phyloP scores from a whole-genome alignment of 2,797 vertebrate species.

The Siniperca scherzeri region DNA sequence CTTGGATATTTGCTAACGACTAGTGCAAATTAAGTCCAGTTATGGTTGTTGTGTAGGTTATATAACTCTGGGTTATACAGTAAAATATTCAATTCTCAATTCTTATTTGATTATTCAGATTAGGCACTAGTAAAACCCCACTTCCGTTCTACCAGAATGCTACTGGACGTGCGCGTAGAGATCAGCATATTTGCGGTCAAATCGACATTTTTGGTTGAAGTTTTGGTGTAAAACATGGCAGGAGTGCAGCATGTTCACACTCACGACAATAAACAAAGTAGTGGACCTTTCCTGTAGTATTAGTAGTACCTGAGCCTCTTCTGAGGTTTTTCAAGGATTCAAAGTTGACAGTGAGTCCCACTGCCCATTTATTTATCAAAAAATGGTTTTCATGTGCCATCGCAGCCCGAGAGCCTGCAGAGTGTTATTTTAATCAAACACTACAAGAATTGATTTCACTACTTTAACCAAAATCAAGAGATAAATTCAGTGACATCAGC shows the following conservation, averaged over 20 bases:
- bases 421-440: neutral
- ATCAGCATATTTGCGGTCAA: neutral
- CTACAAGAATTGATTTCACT: neutral
- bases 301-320: neutral
- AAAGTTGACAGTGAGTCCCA: neutral
- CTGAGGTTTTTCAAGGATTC: neutral
- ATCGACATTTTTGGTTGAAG: neutral
- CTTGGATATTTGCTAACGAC: too few relatives aligned
- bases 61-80: too few relatives aligned
- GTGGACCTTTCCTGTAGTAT: neutral
- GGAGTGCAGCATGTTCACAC: neutral
- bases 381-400: too few relatives aligned
- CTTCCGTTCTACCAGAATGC: neutral
- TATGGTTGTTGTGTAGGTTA: neutral
- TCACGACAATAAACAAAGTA: too few relatives aligned
- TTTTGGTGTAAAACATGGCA: neutral
- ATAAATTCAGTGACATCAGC: neutral
- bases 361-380: too few relatives aligned
- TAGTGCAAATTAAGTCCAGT: neutral
- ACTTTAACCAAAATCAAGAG: neutral
- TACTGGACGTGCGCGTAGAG: neutral
- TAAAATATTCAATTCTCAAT: neutral
- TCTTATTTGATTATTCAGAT: neutral
- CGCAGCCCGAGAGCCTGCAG: neutral
- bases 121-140: neutral